Evolutionary conservation across 2,113 vertebrate genomes (phyloP).

Genomic region (Holacanthus passer): DNA sequence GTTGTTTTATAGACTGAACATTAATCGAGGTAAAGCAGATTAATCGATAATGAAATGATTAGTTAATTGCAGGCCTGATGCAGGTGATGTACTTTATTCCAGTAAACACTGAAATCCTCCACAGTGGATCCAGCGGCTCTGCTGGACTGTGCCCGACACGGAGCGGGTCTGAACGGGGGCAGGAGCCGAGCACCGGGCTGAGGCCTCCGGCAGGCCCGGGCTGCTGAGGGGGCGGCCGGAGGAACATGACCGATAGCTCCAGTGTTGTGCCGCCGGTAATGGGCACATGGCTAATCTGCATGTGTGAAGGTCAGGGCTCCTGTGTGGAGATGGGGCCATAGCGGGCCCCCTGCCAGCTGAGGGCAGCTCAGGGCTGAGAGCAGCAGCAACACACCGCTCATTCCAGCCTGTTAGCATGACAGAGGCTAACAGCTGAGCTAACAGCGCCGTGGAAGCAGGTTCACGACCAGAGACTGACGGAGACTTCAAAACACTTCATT

Average conservation of each 20-base stretch:
- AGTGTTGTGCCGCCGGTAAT: slow-evolving; percentile 76
- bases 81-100: no score
- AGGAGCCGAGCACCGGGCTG: background rate
- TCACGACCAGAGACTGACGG: background rate
- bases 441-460: background rate
- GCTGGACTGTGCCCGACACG: background rate
- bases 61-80: no score
- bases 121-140: background rate
- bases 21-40: no score
- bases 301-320: slow-evolving; percentile 90
- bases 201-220: slow-evolving; percentile 19
- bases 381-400: no score
- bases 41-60: no score
- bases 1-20: no score
- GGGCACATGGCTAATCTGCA: slow-evolving; percentile 93
- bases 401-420: background rate
- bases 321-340: slow-evolving; percentile 84
- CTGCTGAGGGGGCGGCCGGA: background rate
- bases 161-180: background rate
- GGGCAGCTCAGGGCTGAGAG: slow-evolving; percentile 15
- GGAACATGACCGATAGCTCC: slow-evolving; percentile 55
- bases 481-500: background rate
- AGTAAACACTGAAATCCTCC: no score
- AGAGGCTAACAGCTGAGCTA: background rate
- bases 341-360: slow-evolving; percentile 85